These are phyloP conservation scores for Chaetodon auriga DNA, from an alignment of 2,113 vertebrate species.

Conservation along the genomic window DNA sequence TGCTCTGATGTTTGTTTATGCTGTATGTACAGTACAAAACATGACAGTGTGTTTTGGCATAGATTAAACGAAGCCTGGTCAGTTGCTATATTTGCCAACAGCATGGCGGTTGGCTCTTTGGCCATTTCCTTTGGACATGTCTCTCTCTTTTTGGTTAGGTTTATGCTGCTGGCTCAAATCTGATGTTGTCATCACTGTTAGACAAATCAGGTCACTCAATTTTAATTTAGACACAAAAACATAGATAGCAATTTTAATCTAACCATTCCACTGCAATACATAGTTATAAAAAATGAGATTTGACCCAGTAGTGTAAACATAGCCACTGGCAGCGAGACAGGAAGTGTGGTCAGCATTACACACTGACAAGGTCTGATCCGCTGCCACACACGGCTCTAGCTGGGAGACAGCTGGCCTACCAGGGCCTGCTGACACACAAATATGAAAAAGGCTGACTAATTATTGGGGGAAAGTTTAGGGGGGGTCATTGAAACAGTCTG, in stretches of 20 bases:
- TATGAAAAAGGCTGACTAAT: slow-evolving; percentile 84
- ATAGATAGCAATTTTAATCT: neutral
- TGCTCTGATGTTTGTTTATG: slow-evolving; percentile 16
- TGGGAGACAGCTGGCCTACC: slow-evolving; percentile 81
- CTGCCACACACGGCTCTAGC: slow-evolving; percentile 82
- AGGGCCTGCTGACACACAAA: slow-evolving; percentile 80
- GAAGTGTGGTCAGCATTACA: slow-evolving; percentile 75
- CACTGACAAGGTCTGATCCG: slow-evolving; percentile 77
- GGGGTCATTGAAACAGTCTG: slow-evolving; percentile 36
- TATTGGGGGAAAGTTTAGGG: slow-evolving; percentile 62
- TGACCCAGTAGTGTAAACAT: slow-evolving; percentile 52
- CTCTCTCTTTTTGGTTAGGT: slow-evolving; percentile 11
- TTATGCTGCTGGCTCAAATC: slow-evolving; percentile 13
- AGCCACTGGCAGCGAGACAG: slow-evolving; percentile 76
- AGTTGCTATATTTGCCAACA: slow-evolving; percentile 51
- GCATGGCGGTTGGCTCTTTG: slow-evolving; percentile 48
- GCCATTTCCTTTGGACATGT: slow-evolving; percentile 20
- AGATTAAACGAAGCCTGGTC: slow-evolving; percentile 22
- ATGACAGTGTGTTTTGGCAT: slow-evolving; percentile 50
- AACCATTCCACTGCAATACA: neutral
- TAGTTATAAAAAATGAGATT: slow-evolving; percentile 1
- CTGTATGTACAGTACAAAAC: slow-evolving; percentile 47
- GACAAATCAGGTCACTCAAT: neutral
- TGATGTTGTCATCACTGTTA: slow-evolving; percentile 12
- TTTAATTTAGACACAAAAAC: neutral